Evolutionary conservation across 2,113 vertebrate species (phyloP).

Genomic region (Ptilorrhoa leucosticta): DNA sequence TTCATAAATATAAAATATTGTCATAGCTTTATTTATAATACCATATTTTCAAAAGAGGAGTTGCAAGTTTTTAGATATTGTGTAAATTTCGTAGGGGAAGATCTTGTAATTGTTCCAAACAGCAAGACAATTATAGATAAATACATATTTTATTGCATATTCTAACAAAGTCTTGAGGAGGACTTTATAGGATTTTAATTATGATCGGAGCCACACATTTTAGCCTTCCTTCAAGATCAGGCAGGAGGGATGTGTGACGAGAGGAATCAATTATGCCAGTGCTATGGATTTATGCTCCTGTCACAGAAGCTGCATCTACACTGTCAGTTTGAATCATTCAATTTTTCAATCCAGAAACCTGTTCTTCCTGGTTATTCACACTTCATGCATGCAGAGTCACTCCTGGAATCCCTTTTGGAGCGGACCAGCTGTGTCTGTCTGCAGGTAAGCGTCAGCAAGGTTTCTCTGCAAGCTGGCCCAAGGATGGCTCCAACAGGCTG

Average conservation of each 20-base stretch:
- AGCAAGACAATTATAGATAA: background rate
- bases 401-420: background rate
- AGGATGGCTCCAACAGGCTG: background rate
- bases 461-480: background rate
- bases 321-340: background rate
- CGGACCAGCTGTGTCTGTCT: background rate
- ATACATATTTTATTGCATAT: background rate
- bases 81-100: background rate
- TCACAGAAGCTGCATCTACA: background rate
- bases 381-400: background rate
- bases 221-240: background rate
- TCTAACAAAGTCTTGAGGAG: background rate
- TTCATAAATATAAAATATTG: background rate
- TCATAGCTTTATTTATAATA: background rate
- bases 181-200: background rate
- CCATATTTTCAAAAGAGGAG: background rate
- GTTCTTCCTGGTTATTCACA: background rate
- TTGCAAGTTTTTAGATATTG: background rate
- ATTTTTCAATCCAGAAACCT: constrained; percentile 1
- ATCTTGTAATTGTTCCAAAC: background rate
- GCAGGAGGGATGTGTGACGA: background rate
- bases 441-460: background rate
- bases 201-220: background rate
- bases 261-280: background rate
- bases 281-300: background rate